These are phyloP conservation scores for Eurystomus glaucurus DNA, from an alignment of 2,797 vertebrate species.

Conservation along the genomic window DNA sequence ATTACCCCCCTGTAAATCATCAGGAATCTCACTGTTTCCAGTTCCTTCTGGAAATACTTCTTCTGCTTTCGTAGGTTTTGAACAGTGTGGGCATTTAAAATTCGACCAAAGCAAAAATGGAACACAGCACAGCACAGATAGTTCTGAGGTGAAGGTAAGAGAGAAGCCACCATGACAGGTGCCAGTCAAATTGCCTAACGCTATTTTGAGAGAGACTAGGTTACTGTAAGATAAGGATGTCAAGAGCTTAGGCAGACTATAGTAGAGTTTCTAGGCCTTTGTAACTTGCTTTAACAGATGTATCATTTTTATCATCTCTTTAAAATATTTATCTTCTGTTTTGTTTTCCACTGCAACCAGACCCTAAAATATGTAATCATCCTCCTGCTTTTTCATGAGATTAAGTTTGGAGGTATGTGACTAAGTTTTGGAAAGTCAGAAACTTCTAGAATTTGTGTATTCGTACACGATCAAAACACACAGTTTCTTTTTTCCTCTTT, in stretches of 20 bases:
- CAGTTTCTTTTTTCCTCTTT: not conserved
- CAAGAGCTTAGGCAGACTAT: not conserved
- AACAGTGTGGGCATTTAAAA: not conserved
- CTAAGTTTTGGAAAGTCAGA: not conserved
- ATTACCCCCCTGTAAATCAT: fast-evolving
- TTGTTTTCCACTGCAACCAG: not conserved
- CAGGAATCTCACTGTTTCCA: not conserved
- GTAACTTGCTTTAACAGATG: not conserved
- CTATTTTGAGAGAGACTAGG: not conserved
- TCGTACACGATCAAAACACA: not conserved
- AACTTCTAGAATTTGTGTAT: not conserved
- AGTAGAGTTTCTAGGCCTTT: not conserved
- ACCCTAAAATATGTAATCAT: not conserved
- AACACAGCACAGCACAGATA: not conserved
- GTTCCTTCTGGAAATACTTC: not conserved
- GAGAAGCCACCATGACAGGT: not conserved
- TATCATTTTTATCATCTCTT: not conserved
- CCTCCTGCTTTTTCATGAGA: not conserved
- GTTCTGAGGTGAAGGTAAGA: not conserved
- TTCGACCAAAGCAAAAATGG: not conserved
- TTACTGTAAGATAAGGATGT: not conserved
- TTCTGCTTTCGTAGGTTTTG: not conserved
- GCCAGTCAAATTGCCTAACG: not conserved
- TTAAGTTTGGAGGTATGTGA: not conserved
- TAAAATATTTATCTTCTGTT: not conserved